Evolutionary conservation across 2,113 vertebrate genomes (phyloP), one percentile per base, ranked within the genome.

Genomic region (Lycaon pictus): DNA sequence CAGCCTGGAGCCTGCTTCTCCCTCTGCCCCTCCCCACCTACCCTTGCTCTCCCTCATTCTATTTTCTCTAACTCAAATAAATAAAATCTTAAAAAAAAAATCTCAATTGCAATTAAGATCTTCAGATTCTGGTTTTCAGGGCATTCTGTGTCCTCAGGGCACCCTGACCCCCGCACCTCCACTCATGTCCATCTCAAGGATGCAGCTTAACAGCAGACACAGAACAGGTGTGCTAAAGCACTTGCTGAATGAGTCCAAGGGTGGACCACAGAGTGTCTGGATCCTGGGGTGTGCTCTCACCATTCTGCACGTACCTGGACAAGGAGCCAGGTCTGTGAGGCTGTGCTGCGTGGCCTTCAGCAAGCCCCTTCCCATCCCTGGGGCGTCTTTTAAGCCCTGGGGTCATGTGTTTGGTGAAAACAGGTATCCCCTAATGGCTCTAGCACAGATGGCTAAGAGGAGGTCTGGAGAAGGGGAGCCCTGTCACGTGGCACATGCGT

Each of bases 271-370:
- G 51, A 22, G 15, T 37, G 37, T 32, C 55, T 71, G 19, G 76
- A 13, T 29, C 35, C 16, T 19, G 4, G 0, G 3, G 2, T 13
- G 9, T 2, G 15, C 22, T 7, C 56, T 43, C n/a, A 13, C 2
- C 19, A 43, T 5, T 56, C 4, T 3, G 81, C 37, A 3, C 0
- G 25, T 0, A 8, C 10, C 20, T 25, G 29, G 51, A 29, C 22
- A 8, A 29, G 35, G 3, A 85, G 29, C 16, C 32, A 27, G 23
- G 11, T 43, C 20, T 17, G 11, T 7, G 9, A 27, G 35, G 25
- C 22, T 43, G 6, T 11, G 29, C 55, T 67, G 1, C 25, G 5
- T 12, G 32, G 7, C 48, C 17, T 25, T 29, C 12, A 81, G 37
- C 19, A 51, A 83, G 62, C 32, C 37, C 4, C 23, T 23, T 56